Conservation (phyloP, 2,888 invertebrate genomes). For the Tribolium freemani region DNA sequence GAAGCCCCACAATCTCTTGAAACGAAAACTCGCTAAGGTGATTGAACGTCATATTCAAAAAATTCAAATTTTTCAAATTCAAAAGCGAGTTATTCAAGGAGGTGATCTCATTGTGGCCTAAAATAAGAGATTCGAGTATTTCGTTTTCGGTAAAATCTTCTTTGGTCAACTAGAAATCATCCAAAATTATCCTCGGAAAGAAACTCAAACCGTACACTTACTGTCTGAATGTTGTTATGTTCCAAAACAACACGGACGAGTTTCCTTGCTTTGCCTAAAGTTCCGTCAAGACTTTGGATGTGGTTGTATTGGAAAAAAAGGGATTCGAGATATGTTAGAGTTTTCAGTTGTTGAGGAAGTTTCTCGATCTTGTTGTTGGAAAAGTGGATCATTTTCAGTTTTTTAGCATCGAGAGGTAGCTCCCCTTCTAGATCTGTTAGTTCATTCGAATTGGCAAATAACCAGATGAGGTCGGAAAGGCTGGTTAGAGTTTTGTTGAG, state of each 20-base stretch:
- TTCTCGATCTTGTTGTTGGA: conserved; percentile 80
- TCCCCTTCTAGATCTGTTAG: conserved; percentile 82
- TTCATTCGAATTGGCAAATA: conserved; percentile 84
- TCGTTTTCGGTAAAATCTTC: conserved; percentile 84
- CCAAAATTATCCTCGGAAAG: not conserved
- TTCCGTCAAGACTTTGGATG: conserved; percentile 79
- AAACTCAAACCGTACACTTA: conserved; percentile 68
- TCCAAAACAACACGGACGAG: conserved; percentile 78
- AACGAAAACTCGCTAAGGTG: conserved; percentile 83
- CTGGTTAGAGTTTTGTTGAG: conserved; percentile 85
- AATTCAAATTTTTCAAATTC: conserved; percentile 77
- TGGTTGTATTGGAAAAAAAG: conserved; percentile 82
- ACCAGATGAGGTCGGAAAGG: conserved; percentile 80
- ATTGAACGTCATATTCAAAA: conserved; percentile 84
- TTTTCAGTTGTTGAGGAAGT: conserved; percentile 80
- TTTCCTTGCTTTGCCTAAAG: conserved; percentile 77
- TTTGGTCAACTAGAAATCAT: conserved; percentile 73
- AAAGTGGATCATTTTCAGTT: conserved; percentile 79
- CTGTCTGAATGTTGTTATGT: conserved; percentile 81
- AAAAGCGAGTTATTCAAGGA: conserved; percentile 81
- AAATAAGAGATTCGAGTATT: conserved; percentile 77
- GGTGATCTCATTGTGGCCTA: conserved; percentile 81
- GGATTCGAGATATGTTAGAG: conserved; percentile 78
- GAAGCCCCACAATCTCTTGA: conserved; percentile 82
- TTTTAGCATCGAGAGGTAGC: conserved; percentile 78